phyloP scores from a whole-genome alignment of 2,113 vertebrate genomes.

The Capra hircus region DNA sequence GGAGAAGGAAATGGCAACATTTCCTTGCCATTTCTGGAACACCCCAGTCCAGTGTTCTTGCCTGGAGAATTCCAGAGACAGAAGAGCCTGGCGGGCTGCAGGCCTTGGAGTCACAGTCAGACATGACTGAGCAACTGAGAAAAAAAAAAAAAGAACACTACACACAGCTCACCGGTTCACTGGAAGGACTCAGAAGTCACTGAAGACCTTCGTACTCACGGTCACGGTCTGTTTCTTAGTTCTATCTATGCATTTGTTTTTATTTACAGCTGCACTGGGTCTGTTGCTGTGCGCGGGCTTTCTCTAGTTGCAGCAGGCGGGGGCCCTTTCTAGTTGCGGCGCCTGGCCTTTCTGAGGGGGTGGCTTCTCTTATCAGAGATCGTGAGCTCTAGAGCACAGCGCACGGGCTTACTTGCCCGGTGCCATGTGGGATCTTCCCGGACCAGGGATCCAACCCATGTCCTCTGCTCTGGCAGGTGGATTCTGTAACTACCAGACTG shows the following conservation, averaged over 20 bases:
- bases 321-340: background rate
- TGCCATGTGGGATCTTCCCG: background rate
- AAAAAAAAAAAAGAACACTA: background rate
- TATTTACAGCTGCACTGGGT: background rate
- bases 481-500: background rate
- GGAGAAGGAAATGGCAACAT: background rate
- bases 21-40: too few species aligned
- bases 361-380: background rate
- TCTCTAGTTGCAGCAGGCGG: accelerated
- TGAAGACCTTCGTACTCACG: background rate
- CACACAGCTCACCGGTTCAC: background rate
- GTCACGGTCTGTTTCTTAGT: background rate
- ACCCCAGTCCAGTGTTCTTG: background rate
- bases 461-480: background rate
- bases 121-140: background rate
- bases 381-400: background rate
- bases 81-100: background rate
- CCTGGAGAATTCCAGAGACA: background rate
- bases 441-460: background rate
- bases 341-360: background rate
- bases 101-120: background rate
- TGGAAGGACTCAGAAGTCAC: background rate
- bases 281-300: background rate
- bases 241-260: background rate
- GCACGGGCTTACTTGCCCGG: background rate